A percentile compares a stretch with the other conserved stretches of the same genome.
Evolutionary conservation across 1,140 invertebrate species (phyloP).

Genomic region (Apis dorsata): DNA sequence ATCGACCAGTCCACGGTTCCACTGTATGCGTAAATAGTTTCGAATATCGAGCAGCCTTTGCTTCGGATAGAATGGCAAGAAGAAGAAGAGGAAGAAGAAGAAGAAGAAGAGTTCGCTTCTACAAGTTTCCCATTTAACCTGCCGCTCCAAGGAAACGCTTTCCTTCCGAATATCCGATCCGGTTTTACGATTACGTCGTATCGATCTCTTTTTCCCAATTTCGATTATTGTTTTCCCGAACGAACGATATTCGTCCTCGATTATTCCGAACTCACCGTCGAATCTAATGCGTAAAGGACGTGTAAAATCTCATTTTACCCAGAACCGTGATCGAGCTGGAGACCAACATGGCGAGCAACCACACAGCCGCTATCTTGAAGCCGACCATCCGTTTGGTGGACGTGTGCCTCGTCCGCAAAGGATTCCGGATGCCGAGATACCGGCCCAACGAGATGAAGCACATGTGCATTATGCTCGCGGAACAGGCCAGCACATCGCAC

Average conservation of each 20-base stretch:
- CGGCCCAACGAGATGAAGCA: slow-evolving; percentile 96
- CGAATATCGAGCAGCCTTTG: slow-evolving; percentile 3
- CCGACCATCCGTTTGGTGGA: slow-evolving; percentile 89
- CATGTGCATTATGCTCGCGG: slow-evolving; percentile 98
- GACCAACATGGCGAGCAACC: slow-evolving; percentile 92
- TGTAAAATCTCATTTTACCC: slow-evolving; percentile 82
- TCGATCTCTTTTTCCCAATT: too few relatives aligned
- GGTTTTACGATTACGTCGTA: background rate
- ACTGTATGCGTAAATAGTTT: slow-evolving; percentile 3
- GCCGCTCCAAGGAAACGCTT: background rate
- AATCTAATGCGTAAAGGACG: too few relatives aligned
- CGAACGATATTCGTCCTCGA: too few relatives aligned
- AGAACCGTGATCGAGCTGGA: slow-evolving; percentile 93
- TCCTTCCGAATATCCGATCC: background rate
- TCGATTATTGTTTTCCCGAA: too few relatives aligned
- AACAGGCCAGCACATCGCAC: slow-evolving; percentile 96
- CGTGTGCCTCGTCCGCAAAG: slow-evolving; percentile 89
- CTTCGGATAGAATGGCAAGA: background rate
- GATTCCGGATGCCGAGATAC: slow-evolving; percentile 94
- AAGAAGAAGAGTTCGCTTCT: background rate
- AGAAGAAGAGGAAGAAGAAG: background rate
- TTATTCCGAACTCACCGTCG: too few relatives aligned
- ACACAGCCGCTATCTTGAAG: slow-evolving; percentile 91
- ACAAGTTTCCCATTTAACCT: slow-evolving; percentile 13
- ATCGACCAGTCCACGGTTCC: background rate